Base-by-base conservation (phyloP, 1,140 invertebrate genomes). In the Orchesella cincta region DNA sequence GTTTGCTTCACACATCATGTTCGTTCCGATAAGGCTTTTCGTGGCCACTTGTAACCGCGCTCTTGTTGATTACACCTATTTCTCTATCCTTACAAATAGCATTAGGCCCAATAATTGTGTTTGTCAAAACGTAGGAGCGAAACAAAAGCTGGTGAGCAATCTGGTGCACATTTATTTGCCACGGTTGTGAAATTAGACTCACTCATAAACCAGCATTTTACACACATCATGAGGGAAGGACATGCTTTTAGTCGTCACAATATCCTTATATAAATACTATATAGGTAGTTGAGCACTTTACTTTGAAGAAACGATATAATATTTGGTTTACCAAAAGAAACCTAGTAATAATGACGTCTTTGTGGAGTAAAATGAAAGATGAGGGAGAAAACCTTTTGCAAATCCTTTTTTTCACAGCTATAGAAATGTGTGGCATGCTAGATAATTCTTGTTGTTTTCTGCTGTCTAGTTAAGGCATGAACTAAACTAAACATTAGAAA, bases 121-220 rank as follows among this genome's bases (percentile, higher is more conserved):
- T n/a, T n/a, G n/a, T n/a, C n/a, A n/a, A n/a, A n/a, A n/a, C n/a
- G n/a, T n/a, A n/a, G n/a, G n/a, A n/a, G n/a, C n/a, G n/a, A n/a
- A n/a, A n/a, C n/a, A n/a, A n/a, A n/a, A n/a, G n/a, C n/a, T n/a
- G n/a, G n/a, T n/a, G n/a, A n/a, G n/a, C n/a, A n/a, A 18, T 46
- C 5, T 46, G 39, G 39, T 18, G 39, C 39, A 46, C 39, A 46
- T 75, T 33, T 74, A 39, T 75, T 75, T 75, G 35, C 73, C 34
- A 54, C 36, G 52, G 64, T 79, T 79, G 74, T 73, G 78, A 74
- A 79, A 79, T 76, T 79, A 76, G 74, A 36, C 51, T 67, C 78
- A 46, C 75, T 73, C 70, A 73, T 73, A 76, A 78, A 74, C 73
- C 36, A 73, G 52, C 52, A 72, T 74, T 78, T 74, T 73, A 57